phyloP scores from a whole-genome alignment of 1,140 invertebrate genomes.

The Sinella curviseta region DNA sequence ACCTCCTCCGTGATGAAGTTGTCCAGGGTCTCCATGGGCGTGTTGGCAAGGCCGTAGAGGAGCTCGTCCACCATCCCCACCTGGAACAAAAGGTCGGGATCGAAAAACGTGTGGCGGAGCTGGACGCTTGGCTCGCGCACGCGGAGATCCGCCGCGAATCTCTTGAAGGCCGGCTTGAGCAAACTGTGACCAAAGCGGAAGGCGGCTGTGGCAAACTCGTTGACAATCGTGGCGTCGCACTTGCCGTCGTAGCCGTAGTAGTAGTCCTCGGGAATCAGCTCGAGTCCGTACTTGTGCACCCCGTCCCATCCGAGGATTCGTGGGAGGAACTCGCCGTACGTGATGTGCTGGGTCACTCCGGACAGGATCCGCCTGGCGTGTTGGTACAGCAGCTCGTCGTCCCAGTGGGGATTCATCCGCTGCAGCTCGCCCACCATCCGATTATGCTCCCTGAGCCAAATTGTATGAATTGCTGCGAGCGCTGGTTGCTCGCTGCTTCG shows the following conservation, averaged over 20 bases:
- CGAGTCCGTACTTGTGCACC: slow-evolving; percentile 55
- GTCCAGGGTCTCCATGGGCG: neutral
- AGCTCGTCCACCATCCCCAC: slow-evolving; percentile 58
- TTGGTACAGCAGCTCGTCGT: slow-evolving; percentile 66
- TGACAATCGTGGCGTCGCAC: slow-evolving; percentile 65
- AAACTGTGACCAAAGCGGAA: slow-evolving; percentile 67
- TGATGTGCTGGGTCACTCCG: slow-evolving; percentile 67
- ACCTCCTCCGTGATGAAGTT: slow-evolving; percentile 57
- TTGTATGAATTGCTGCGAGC: slow-evolving; percentile 60
- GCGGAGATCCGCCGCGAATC: slow-evolving; percentile 59
- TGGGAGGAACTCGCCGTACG: slow-evolving; percentile 65
- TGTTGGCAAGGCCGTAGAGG: slow-evolving; percentile 57
- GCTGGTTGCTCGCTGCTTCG: slow-evolving; percentile 8
- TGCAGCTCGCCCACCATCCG: neutral
- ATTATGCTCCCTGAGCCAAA: slow-evolving; percentile 57
- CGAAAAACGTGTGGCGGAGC: slow-evolving; percentile 66
- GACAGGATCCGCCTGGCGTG: slow-evolving; percentile 60
- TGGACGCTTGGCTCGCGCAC: slow-evolving; percentile 55
- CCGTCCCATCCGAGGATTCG: slow-evolving; percentile 59
- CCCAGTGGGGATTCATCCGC: slow-evolving; percentile 35
- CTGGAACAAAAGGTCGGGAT: slow-evolving; percentile 56
- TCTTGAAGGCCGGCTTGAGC: slow-evolving; percentile 63
- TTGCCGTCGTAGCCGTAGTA: slow-evolving; percentile 67
- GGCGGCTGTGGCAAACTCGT: slow-evolving; percentile 64
- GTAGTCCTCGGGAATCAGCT: slow-evolving; percentile 59